phyloP scores from a whole-genome alignment of 2,888 invertebrate species.

The Ectemnius cavifrons region DNA sequence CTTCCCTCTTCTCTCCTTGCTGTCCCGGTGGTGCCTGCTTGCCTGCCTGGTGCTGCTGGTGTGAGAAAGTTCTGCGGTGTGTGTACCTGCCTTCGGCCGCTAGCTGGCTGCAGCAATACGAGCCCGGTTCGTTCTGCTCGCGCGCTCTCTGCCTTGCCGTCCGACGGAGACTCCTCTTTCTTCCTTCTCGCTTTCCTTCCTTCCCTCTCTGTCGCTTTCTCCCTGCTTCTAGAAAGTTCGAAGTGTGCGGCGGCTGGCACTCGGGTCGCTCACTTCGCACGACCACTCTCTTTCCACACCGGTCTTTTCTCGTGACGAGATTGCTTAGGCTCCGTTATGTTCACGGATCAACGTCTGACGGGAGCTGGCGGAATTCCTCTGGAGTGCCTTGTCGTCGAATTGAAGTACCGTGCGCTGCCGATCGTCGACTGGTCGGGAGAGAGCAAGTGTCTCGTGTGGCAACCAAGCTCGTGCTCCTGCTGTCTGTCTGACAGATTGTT shows the following conservation, averaged over 20 bases:
- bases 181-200: conserved; percentile 14
- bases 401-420: neutral
- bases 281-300: conserved; percentile 1
- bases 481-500: no score
- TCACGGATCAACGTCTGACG: neutral
- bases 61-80: no score
- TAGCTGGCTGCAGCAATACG: conserved; percentile 9
- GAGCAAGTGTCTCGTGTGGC: neutral
- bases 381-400: neutral
- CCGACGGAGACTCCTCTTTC: neutral
- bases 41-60: neutral
- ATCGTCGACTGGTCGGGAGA: neutral
- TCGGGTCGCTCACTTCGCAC: neutral
- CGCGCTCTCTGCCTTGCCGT: neutral
- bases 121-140: conserved; percentile 6
- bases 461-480: neutral
- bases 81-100: conserved; percentile 10
- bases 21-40: conserved; percentile 14
- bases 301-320: neutral
- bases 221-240: conserved; percentile 50
- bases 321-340: neutral
- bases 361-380: neutral
- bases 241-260: conserved; percentile 20
- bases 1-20: conserved; percentile 35
- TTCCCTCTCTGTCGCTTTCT: conserved; percentile 24